Base-by-base conservation (phyloP, 2,888 invertebrate genomes). In the Drosophila nr. perissopoda region DNA sequence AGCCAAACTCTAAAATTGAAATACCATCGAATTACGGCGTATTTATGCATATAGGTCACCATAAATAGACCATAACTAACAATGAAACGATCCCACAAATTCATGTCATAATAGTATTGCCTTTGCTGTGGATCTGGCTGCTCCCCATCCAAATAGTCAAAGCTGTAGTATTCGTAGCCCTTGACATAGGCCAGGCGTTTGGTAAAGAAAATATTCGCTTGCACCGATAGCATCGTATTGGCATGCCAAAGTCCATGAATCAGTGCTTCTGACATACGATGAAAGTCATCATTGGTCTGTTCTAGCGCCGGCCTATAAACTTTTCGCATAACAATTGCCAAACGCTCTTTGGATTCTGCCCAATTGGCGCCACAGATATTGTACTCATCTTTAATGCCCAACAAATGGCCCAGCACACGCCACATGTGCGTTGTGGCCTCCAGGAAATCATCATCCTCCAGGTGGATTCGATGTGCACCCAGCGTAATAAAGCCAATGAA, bases 381-480 rank as follows among this genome's bases (percentile, higher is more conserved):
- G 91, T 95, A 97, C 81, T 96, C 95, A 82, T 98, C 97, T 79
- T 97, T 95, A 70, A 98, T 95, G 4, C 98, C 98, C 76, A 98
- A 94, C 91, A 97, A 93, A 89, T 96, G 94, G 0, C 97, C 98
- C 53, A 98, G 94, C 0, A 96, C 96, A 73, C 96, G 95, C 98
- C 98, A 98, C 89, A 97, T 95, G 92, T 98, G 97, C 8, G 96
- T 93, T 73, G 97, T 96, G 1, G 95, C 96, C 59, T 96, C 96
- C 87, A 97, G 94, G 74, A 97, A 95, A 59, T 94, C 94, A 4
- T 94, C 93, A 72, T 95, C 94, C 11, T 94, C 92, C 18, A 98
- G 93, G 0, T 97, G 96, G 54, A 97, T 94, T 62, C 94, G 92
- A 65, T 95, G 94, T 0, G 95, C 94, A 59, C 95, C 95, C 7